phyloP scores from a whole-genome alignment of 2,888 invertebrate species.

The Campoletis raptor region DNA sequence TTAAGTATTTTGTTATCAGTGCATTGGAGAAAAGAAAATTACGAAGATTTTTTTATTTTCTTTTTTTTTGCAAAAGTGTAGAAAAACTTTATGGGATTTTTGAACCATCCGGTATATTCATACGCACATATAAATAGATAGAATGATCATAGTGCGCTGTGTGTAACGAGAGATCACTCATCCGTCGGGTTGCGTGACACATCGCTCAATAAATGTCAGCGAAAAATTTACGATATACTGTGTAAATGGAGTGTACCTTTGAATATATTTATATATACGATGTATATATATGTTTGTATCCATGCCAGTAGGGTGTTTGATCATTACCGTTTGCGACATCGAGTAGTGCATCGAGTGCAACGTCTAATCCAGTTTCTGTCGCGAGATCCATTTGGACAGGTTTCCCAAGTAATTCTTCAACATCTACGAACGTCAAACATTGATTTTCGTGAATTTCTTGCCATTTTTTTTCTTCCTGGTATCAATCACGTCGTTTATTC shows the following conservation, averaged over 20 bases:
- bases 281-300: not conserved
- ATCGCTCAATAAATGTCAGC: conserved; percentile 61
- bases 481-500: not conserved
- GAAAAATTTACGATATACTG: conserved; percentile 47
- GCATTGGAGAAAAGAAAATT: not conserved
- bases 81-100: not conserved
- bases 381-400: conserved; percentile 92
- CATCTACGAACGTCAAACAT: conserved; percentile 86
- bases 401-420: conserved; percentile 90
- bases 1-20: not conserved
- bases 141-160: not conserved
- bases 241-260: conserved; percentile 19
- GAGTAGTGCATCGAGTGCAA: conserved; percentile 90
- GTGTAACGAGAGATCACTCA: conserved; percentile 52
- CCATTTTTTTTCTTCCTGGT: not conserved
- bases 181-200: conserved; percentile 50
- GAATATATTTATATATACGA: conserved; percentile 1
- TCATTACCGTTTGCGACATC: conserved; percentile 90
- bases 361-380: conserved; percentile 91
- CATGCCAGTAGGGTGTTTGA: conserved; percentile 37
- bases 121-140: conserved; percentile 13
- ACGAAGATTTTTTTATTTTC: not conserved
- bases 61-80: not conserved
- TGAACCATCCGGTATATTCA: not conserved
- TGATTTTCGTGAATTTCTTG: conserved; percentile 41